These are phyloP conservation scores for Erebia palarica DNA, from an alignment of 2,888 invertebrate species.

Conservation along the genomic window DNA sequence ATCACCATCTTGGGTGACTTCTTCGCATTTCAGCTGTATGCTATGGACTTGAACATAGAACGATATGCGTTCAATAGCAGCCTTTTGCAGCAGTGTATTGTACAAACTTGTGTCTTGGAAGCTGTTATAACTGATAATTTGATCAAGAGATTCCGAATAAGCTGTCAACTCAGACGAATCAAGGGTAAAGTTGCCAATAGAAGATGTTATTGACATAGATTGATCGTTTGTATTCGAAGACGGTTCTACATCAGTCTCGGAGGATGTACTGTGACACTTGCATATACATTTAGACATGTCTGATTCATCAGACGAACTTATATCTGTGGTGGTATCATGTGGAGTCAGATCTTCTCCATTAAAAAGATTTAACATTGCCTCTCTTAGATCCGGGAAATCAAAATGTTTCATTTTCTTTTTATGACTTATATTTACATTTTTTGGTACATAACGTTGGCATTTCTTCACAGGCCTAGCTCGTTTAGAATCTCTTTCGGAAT, in stretches of 20 bases:
- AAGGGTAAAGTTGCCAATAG: constrained; percentile 71
- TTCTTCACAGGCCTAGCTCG: constrained; percentile 46
- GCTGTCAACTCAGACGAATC: constrained; percentile 69
- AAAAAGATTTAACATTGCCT: constrained; percentile 66
- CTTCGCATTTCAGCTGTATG: constrained; percentile 63
- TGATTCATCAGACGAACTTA: constrained; percentile 40
- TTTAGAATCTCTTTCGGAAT: neutral
- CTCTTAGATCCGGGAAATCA: constrained; percentile 70
- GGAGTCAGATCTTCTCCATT: constrained; percentile 42
- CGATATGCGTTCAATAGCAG: constrained; percentile 70
- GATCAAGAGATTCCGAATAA: constrained; percentile 71
- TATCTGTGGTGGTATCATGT: constrained; percentile 34
- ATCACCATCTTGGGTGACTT: constrained; percentile 49
- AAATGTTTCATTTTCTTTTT: constrained; percentile 69
- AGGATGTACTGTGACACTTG: constrained; percentile 56
- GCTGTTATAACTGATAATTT: constrained; percentile 69
- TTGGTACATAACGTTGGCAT: constrained; percentile 42
- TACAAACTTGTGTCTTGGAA: constrained; percentile 67
- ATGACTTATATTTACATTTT: constrained; percentile 48
- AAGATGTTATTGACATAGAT: constrained; percentile 64
- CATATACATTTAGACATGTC: constrained; percentile 52
- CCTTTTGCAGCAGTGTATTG: constrained; percentile 60
- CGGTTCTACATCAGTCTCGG: constrained; percentile 59
- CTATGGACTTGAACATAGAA: constrained; percentile 76
- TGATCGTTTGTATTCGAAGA: constrained; percentile 54